Evolutionary conservation across 2,888 invertebrate genomes (phyloP), one percentile per base, ranked within the genome.

Genomic region (Podotricha telesiphe): DNA sequence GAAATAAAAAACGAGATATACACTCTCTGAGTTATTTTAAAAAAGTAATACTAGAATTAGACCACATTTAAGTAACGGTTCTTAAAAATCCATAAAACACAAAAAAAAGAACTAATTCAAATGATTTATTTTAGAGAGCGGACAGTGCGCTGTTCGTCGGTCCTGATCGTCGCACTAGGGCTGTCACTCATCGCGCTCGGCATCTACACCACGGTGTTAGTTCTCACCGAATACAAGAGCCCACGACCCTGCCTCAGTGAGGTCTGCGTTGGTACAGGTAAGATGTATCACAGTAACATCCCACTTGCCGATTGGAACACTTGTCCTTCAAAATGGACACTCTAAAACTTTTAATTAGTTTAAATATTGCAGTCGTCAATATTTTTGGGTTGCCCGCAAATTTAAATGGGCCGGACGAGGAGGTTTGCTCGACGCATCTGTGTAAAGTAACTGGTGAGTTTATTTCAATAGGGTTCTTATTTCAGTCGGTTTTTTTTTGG

Each of bases 221-320:
- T 93, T 50, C 85, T 94, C 61, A 84, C 90, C 0, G 91, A 92
- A 75, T 87, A 93, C 80, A 82, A 80, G 73, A 86, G 84, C 59
- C 85, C 88, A 0, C 79, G 86, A 50, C 89, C 94, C 51, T 95
- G 95, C 78, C 82, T 95, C 80, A 94, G 89, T 76, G 94, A 94
- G 78, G 94, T 94, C 76, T 95, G 95, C 79, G 94, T 95, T 20
- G 93, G 92, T 69, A 95, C 95, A 79, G 95, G 95, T 95, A 75
- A 81, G 20, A 48, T 34, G 34, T 7, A 34, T 22, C 67, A 67
- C 67, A 71, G 62, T 71, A 22, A 40, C 45, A 63, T 48, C 50
- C 47, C 28, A 64, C 61, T 61, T 66, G 55, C 28, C 70, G 64
- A 61, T 69, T 67, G 47, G 65, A 50, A 37, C 70, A 70, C 68